Percentiles rank a stretch among this genome's conserved stretches.
These are phyloP conservation scores for Zaprionus ghesquierei DNA, from an alignment of 1,140 invertebrate genomes.

Conservation along the genomic window DNA sequence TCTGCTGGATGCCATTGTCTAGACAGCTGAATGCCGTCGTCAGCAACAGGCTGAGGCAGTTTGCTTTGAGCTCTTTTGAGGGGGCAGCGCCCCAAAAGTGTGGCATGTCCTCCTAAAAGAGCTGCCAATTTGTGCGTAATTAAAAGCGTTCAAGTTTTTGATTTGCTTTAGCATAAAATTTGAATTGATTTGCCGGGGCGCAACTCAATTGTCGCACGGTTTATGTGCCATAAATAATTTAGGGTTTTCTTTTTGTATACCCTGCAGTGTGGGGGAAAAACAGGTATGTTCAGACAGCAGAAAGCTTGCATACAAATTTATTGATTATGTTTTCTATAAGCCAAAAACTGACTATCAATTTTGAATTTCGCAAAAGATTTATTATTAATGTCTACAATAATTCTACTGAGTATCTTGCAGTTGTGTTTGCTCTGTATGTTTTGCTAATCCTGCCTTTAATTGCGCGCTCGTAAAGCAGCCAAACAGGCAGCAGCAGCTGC, in stretches of 20 bases:
- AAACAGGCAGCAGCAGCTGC: constrained; percentile 7
- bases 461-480: constrained; percentile 42
- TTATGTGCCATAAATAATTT: constrained; percentile 71
- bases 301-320: neutral
- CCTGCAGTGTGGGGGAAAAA: neutral
- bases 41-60: constrained; percentile 37
- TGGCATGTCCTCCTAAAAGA: constrained; percentile 3
- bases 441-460: constrained; percentile 43
- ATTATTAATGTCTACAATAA: too few species aligned
- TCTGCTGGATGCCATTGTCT: constrained; percentile 40
- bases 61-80: too few species aligned
- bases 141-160: constrained; percentile 67
- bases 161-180: constrained; percentile 66
- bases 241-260: neutral
- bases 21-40: constrained; percentile 43
- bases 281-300: neutral
- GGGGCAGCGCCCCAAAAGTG: too few species aligned
- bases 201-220: constrained; percentile 60
- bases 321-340: too few species aligned
- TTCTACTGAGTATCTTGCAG: neutral
- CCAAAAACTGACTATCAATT: too few species aligned
- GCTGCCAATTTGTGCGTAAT: constrained; percentile 60
- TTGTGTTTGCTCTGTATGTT: neutral
- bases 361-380: too few species aligned
- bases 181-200: constrained; percentile 33